These are phyloP conservation scores for Cydia splendana DNA, from an alignment of 1,140 invertebrate genomes.

Conservation along the genomic window DNA sequence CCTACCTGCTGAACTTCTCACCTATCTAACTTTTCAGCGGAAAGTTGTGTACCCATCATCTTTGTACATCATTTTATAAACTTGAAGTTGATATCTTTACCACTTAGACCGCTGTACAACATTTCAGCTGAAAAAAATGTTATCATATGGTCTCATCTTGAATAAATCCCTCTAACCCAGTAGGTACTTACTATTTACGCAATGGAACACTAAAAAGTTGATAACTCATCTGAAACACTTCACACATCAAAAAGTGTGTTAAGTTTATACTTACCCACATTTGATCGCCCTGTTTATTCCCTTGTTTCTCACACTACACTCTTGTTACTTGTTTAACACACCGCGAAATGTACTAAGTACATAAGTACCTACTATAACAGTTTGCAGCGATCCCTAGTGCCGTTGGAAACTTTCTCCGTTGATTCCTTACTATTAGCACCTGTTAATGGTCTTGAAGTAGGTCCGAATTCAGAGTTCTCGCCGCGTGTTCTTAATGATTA, in stretches of 20 bases:
- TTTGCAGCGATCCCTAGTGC: neutral
- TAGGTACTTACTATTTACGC: too few relatives aligned
- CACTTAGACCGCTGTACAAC: too few relatives aligned
- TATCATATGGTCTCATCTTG: too few relatives aligned
- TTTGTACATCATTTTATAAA: too few relatives aligned
- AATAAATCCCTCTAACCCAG: too few relatives aligned
- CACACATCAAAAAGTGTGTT: neutral
- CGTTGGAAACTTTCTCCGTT: neutral
- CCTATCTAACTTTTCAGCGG: too few relatives aligned
- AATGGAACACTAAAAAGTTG: too few relatives aligned
- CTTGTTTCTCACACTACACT: neutral
- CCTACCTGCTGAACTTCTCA: too few relatives aligned
- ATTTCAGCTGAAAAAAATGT: too few relatives aligned
- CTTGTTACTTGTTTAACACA: neutral
- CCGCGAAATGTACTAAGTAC: constrained; percentile 5
- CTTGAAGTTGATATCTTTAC: too few relatives aligned
- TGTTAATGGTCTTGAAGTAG: constrained; percentile 8
- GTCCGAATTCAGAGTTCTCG: neutral
- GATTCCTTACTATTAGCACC: constrained; percentile 27
- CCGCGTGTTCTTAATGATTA: neutral
- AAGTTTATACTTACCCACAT: neutral
- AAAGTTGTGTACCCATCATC: too few relatives aligned
- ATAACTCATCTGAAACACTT: neutral
- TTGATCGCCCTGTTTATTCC: neutral
- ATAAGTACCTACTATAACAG: neutral